Evolutionary conservation across 1,140 invertebrate genomes (phyloP).

Genomic region (Formica selysi): DNA sequence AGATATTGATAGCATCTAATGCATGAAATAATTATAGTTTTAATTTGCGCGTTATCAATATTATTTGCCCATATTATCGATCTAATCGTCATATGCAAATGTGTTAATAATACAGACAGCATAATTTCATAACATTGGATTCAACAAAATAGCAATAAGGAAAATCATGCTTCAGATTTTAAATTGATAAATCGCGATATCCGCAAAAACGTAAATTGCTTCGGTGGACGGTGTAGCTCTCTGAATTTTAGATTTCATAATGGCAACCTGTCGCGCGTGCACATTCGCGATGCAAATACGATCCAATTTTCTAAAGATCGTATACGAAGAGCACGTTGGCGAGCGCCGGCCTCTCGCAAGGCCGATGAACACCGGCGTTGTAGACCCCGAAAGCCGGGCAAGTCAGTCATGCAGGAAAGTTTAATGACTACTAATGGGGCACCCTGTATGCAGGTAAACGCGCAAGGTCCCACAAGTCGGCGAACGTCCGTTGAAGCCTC

Average conservation of each 20-base stretch:
- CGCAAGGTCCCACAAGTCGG: conserved; percentile 60
- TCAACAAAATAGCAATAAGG: conserved; percentile 1
- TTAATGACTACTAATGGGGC: conserved; percentile 67
- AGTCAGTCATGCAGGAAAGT: conserved; percentile 54
- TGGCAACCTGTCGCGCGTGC: conserved; percentile 45
- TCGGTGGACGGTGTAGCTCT: not conserved
- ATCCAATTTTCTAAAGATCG: conserved; percentile 54
- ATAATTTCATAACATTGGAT: conserved; percentile 16
- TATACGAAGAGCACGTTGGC: not conserved
- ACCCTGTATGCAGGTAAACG: conserved; percentile 72
- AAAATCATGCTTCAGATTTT: conserved; percentile 9
- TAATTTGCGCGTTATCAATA: not conserved
- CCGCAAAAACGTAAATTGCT: conserved; percentile 28
- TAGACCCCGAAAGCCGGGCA: conserved; percentile 43
- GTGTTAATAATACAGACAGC: not conserved
- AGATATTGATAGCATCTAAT: not conserved
- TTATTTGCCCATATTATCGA: not conserved
- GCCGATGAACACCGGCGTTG: conserved; percentile 28
- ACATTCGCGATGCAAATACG: conserved; percentile 17
- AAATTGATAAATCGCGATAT: not conserved
- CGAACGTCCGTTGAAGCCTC: conserved; percentile 66
- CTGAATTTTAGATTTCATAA: conserved; percentile 45
- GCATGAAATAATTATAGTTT: conserved; percentile 1
- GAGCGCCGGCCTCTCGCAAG: conserved; percentile 32
- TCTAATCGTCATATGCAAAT: conserved; percentile 42